phyloP scores from a whole-genome alignment of 2,113 vertebrate species.

The Riparia riparia region DNA sequence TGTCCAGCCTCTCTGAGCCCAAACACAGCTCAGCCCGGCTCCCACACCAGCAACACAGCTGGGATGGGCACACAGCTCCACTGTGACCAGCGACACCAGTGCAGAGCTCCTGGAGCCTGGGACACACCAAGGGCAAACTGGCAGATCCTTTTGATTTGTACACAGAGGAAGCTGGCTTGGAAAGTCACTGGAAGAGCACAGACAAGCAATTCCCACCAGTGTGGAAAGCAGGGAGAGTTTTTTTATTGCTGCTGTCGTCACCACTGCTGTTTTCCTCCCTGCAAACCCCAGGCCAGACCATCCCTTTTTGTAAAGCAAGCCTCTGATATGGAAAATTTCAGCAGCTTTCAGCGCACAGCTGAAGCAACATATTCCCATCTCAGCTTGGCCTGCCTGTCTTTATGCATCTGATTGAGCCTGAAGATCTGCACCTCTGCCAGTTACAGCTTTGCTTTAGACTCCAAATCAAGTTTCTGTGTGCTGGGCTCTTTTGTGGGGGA shows the following conservation, averaged over 20 bases:
- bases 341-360: background rate
- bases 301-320: constrained; percentile 26
- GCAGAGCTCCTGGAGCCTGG: background rate
- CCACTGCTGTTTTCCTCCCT: constrained; percentile 30
- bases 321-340: constrained; percentile 63
- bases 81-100: background rate
- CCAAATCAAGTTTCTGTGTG: background rate
- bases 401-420: constrained; percentile 40
- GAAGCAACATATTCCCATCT: constrained; percentile 40
- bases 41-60: background rate
- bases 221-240: constrained; percentile 14
- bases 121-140: background rate
- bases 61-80: background rate
- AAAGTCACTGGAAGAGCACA: constrained; percentile 39
- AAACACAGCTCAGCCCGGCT: background rate
- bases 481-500: background rate
- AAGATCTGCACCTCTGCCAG: constrained; percentile 46
- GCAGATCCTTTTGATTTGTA: constrained; percentile 33
- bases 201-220: constrained; percentile 44
- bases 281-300: constrained; percentile 47
- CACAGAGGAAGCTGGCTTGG: constrained; percentile 21
- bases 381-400: constrained; percentile 32
- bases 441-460: constrained; percentile 31
- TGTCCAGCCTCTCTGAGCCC: background rate
- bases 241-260: constrained; percentile 6